A percentile compares a stretch with the other conserved stretches of the same genome.
These are phyloP conservation scores for Temnothorax ravouxi DNA, from an alignment of 2,888 invertebrate species.

Conservation along the genomic window DNA sequence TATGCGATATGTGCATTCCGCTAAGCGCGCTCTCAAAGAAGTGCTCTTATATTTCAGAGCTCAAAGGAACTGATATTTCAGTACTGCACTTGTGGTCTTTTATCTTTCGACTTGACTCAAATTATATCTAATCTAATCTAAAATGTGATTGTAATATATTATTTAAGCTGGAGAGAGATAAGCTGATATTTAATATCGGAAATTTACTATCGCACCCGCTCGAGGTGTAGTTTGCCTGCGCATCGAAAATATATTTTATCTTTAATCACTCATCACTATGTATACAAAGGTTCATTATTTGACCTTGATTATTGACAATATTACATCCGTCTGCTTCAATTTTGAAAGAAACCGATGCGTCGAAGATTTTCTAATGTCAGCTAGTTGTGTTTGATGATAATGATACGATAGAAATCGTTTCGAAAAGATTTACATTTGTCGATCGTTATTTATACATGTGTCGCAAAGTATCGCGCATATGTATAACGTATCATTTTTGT, in stretches of 20 bases:
- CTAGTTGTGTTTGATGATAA: background rate
- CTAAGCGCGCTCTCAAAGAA: background rate
- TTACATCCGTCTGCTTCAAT: background rate
- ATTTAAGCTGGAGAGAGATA: background rate
- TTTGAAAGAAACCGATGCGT: background rate
- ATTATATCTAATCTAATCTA: slow-evolving; percentile 1
- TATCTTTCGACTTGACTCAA: background rate
- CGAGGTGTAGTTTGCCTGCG: background rate
- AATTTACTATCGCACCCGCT: background rate
- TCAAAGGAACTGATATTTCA: background rate
- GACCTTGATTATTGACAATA: background rate
- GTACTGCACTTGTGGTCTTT: background rate
- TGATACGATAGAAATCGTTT: background rate
- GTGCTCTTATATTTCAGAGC: background rate
- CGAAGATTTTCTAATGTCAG: background rate
- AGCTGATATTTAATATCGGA: background rate
- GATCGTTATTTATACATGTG: background rate
- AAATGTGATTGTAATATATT: background rate
- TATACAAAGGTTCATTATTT: background rate
- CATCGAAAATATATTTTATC: background rate
- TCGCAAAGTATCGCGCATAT: background rate
- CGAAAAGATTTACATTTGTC: background rate
- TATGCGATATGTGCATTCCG: background rate
- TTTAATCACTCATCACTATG: background rate
- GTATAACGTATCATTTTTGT: background rate